phyloP scores from a whole-genome alignment of 2,888 invertebrate species.

The Caenorhabditis imperialis region DNA sequence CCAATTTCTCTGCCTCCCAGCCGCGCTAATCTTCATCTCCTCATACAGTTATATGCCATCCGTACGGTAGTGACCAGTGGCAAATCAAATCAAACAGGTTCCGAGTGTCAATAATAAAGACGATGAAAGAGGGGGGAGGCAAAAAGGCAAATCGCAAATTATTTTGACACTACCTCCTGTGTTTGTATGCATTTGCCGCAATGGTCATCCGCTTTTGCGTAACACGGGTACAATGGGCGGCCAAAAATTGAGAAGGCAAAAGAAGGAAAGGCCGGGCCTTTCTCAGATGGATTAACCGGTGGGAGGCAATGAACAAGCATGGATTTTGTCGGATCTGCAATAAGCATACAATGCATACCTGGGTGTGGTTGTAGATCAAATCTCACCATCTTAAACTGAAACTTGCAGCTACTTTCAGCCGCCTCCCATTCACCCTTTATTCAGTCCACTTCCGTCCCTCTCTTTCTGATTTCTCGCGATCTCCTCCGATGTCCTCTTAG shows the following conservation, averaged over 20 bases:
- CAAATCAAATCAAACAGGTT: constrained; percentile 57
- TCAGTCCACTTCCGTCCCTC: not conserved
- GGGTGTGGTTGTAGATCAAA: constrained; percentile 38
- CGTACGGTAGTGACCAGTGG: constrained; percentile 56
- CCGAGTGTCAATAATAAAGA: constrained; percentile 56
- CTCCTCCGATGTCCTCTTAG: constrained; percentile 25
- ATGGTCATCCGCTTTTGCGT: constrained; percentile 56
- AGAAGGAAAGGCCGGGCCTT: constrained; percentile 49
- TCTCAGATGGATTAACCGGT: constrained; percentile 49
- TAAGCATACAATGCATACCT: constrained; percentile 35
- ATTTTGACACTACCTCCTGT: constrained; percentile 57
- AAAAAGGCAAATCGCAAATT: constrained; percentile 54
- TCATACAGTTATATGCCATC: constrained; percentile 55
- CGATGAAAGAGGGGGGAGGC: constrained; percentile 36
- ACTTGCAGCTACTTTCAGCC: not conserved
- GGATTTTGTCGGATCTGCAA: constrained; percentile 49
- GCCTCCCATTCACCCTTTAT: too few relatives aligned
- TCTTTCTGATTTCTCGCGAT: constrained; percentile 2
- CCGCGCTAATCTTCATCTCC: constrained; percentile 51
- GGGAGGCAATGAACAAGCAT: constrained; percentile 54
- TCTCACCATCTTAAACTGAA: constrained; percentile 15
- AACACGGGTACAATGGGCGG: constrained; percentile 54
- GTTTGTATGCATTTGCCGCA: constrained; percentile 53
- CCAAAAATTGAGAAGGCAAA: constrained; percentile 45
- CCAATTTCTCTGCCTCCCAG: constrained; percentile 40